Conservation (phyloP, 2,113 vertebrate genomes). For the Herpetotheres cachinnans region DNA sequence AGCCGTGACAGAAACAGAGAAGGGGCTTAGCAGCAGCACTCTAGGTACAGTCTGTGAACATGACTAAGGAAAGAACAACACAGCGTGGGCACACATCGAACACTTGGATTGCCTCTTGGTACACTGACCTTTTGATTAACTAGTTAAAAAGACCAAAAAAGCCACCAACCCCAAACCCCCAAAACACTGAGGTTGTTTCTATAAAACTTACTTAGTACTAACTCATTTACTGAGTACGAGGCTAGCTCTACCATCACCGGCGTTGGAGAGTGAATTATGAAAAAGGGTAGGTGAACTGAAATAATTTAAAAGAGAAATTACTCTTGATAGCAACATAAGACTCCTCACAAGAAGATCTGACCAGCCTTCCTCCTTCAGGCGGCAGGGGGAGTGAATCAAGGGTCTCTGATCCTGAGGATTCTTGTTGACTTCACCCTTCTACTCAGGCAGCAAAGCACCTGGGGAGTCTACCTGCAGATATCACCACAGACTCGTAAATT, state of each 20-base stretch:
- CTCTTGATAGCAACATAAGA: neutral
- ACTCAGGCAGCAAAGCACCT: neutral
- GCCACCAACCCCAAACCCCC: accelerated
- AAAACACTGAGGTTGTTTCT: neutral
- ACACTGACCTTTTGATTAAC: neutral
- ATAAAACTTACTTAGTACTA: neutral
- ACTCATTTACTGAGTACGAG: neutral
- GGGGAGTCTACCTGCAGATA: neutral
- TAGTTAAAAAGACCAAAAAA: neutral
- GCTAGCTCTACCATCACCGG: neutral
- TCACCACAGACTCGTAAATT: neutral
- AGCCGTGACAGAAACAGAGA: neutral
- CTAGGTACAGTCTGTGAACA: neutral
- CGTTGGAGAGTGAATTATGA: neutral
- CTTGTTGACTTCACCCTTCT: neutral
- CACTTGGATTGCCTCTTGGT: neutral
- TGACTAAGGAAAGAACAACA: neutral
- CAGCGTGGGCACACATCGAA: neutral
- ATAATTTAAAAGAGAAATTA: neutral
- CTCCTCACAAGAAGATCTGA: neutral
- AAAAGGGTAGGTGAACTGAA: neutral
- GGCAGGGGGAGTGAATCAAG: neutral
- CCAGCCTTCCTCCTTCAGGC: neutral
- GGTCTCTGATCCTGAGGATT: neutral
- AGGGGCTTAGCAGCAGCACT: neutral